Percentiles rank a stretch among this genome's conserved stretches.
Conservation (phyloP, 1,140 invertebrate genomes). For the Stegodyphus dumicola region DNA sequence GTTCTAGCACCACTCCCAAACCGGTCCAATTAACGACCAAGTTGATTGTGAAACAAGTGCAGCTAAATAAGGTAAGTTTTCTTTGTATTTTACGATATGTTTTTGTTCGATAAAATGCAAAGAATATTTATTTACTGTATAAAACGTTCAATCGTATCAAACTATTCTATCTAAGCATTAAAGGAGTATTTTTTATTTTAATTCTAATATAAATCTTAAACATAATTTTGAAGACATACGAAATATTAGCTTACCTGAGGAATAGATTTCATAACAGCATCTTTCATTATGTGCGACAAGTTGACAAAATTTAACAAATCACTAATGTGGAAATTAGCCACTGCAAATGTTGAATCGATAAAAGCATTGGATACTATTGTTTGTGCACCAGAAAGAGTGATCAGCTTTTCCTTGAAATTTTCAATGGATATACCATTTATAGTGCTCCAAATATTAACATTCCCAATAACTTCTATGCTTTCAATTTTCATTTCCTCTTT, state of each 20-base stretch:
- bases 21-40: no score
- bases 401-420: background rate
- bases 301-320: background rate
- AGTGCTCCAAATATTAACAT: slow-evolving; percentile 4
- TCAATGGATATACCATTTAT: slow-evolving; percentile 5
- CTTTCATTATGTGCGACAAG: slow-evolving; percentile 3
- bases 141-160: background rate
- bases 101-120: no score
- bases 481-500: background rate
- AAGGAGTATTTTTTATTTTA: background rate
- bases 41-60: no score
- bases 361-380: background rate
- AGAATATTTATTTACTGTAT: background rate
- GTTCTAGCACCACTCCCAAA: no score
- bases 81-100: no score
- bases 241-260: slow-evolving; percentile 22
- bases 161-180: background rate
- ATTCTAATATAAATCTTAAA: background rate
- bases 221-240: background rate
- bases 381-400: background rate
- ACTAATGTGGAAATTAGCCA: background rate
- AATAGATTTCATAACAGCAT: slow-evolving; percentile 41
- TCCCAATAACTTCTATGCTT: slow-evolving; percentile 19
- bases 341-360: background rate
- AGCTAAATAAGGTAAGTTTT: no score